These are phyloP conservation scores for Abrostola tripartita DNA, from an alignment of 2,888 invertebrate genomes.

Conservation along the genomic window DNA sequence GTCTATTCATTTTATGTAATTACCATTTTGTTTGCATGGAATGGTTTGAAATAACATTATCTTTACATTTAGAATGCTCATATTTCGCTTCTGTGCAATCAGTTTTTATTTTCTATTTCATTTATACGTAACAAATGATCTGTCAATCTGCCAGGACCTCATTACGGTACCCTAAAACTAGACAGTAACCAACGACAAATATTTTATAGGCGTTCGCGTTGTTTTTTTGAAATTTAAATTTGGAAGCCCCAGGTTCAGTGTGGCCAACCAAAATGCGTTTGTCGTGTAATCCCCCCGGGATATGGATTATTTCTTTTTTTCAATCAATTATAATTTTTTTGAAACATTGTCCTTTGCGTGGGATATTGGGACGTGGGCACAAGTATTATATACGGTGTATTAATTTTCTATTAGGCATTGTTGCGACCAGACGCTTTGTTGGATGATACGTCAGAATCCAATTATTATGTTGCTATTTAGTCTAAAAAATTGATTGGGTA, in stretches of 20 bases:
- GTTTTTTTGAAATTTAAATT: constrained; percentile 75
- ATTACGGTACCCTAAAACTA: constrained; percentile 54
- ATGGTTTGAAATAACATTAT: too few relatives aligned
- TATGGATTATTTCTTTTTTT: constrained; percentile 81
- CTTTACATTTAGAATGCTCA: too few relatives aligned
- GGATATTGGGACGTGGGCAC: constrained; percentile 72
- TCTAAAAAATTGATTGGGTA: background rate
- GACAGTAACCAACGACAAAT: constrained; percentile 60
- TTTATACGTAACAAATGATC: too few relatives aligned
- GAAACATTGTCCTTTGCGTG: constrained; percentile 75
- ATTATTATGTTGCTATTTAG: constrained; percentile 10
- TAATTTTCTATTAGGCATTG: constrained; percentile 78
- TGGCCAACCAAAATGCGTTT: constrained; percentile 87
- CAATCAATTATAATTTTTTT: constrained; percentile 79
- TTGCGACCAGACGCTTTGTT: constrained; percentile 57
- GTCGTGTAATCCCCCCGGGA: constrained; percentile 87
- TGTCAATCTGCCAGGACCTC: background rate
- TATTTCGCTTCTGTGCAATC: too few relatives aligned
- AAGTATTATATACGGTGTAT: constrained; percentile 75
- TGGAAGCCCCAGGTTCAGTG: constrained; percentile 78
- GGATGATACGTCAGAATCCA: constrained; percentile 37
- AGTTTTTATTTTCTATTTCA: too few relatives aligned
- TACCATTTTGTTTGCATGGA: too few relatives aligned
- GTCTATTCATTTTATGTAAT: too few relatives aligned
- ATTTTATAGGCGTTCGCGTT: constrained; percentile 60